A percentile compares a stretch with the other conserved stretches of the same genome.
These are phyloP conservation scores for Cryptoblepharus egeriae DNA, from an alignment of 2,797 vertebrate species.

Conservation along the genomic window DNA sequence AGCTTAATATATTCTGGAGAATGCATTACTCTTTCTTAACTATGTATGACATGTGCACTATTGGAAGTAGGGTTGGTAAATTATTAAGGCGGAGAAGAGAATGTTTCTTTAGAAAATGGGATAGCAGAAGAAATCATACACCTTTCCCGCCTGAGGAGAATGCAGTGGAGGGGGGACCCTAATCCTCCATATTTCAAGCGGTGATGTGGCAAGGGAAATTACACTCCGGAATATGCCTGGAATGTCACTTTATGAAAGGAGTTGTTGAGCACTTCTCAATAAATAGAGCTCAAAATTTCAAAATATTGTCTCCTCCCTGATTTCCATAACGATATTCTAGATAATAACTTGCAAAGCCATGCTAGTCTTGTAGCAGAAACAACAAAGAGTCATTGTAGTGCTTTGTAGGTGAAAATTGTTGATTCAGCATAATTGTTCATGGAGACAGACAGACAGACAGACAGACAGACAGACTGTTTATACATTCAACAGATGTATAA, in stretches of 20 bases:
- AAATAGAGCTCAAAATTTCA: background rate
- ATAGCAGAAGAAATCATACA: background rate
- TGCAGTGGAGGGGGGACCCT: background rate
- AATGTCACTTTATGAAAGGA: background rate
- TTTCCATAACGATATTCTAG: background rate
- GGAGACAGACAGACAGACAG: too few species aligned
- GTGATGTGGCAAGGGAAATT: background rate
- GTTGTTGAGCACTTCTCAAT: background rate
- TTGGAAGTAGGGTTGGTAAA: constrained; percentile 14
- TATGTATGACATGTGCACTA: constrained; percentile 20
- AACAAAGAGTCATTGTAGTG: too few species aligned
- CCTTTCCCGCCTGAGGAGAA: background rate
- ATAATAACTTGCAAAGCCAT: too few species aligned
- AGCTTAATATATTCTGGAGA: constrained; percentile 26
- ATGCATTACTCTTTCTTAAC: constrained; percentile 27
- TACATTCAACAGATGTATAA: too few species aligned
- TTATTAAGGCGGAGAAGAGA: constrained; percentile 22
- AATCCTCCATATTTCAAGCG: background rate
- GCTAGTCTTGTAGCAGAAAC: too few species aligned
- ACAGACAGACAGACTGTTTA: too few species aligned
- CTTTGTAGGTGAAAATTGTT: too few species aligned
- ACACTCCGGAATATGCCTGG: background rate
- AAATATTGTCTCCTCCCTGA: background rate
- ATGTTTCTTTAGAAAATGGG: constrained; percentile 2
- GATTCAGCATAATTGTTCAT: too few species aligned